phyloP scores from a whole-genome alignment of 1,140 invertebrate genomes.

The Drosophila albomicans region DNA sequence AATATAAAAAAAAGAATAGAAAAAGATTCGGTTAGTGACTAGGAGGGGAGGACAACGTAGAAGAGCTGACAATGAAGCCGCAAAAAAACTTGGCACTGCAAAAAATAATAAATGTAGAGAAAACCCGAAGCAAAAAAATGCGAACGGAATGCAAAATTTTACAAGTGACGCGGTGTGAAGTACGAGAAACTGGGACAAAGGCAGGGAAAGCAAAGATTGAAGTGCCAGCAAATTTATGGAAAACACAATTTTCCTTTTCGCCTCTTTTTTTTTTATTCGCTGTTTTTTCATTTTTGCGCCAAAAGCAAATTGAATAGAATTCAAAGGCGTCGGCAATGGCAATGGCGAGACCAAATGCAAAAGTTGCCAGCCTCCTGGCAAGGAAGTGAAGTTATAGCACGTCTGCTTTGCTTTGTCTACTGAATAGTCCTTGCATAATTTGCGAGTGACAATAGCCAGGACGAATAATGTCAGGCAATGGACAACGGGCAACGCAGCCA shows the following conservation, averaged over 20 bases:
- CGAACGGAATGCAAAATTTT: constrained; percentile 75
- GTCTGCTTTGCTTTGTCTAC: constrained; percentile 39
- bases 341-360: constrained; percentile 13
- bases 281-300: constrained; percentile 47
- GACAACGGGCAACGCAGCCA: not conserved
- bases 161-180: constrained; percentile 51
- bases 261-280: not conserved
- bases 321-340: constrained; percentile 44
- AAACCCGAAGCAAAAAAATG: constrained; percentile 47
- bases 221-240: constrained; percentile 82
- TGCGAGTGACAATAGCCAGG: constrained; percentile 37
- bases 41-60: constrained; percentile 33
- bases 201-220: constrained; percentile 56
- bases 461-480: not conserved
- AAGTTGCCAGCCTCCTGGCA: constrained; percentile 26
- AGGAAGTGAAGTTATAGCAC: constrained; percentile 27
- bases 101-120: constrained; percentile 17
- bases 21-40: not conserved
- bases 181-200: constrained; percentile 45
- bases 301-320: constrained; percentile 77
- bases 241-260: constrained; percentile 68
- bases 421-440: constrained; percentile 32
- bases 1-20: constrained; percentile 50
- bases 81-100: constrained; percentile 66
- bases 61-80: constrained; percentile 77